Evolutionary conservation across 2,113 vertebrate genomes (phyloP).

Genomic region (Uria lomvia): DNA sequence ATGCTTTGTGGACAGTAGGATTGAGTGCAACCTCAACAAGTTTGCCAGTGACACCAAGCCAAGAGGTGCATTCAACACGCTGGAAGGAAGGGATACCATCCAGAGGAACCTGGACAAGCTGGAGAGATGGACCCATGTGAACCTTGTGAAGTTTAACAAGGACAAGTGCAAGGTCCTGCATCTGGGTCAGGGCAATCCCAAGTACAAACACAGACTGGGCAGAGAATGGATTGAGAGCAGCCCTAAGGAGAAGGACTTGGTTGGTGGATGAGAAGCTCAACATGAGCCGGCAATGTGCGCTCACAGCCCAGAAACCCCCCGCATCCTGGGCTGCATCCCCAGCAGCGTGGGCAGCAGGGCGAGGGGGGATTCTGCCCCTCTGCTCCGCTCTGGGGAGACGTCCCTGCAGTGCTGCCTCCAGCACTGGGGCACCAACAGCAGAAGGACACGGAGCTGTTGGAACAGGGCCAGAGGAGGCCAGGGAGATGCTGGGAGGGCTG

Average conservation of each 20-base stretch:
- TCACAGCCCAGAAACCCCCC: not conserved
- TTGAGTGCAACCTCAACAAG: too few relatives aligned
- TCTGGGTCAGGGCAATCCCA: not conserved
- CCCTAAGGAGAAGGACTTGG: not conserved
- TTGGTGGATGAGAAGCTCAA: not conserved
- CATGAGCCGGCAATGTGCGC: not conserved
- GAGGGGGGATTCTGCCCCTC: not conserved
- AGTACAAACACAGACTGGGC: not conserved
- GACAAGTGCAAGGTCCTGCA: not conserved
- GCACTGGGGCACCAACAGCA: not conserved
- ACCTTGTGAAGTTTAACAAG: not conserved
- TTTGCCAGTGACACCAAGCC: not conserved
- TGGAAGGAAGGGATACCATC: not conserved
- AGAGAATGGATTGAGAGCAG: not conserved
- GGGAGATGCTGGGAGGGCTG: too few relatives aligned
- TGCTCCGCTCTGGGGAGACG: not conserved
- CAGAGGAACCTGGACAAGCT: not conserved
- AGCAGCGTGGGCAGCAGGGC: not conserved
- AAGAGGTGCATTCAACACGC: not conserved
- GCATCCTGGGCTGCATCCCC: not conserved
- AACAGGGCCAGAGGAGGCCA: too few relatives aligned
- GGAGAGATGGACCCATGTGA: not conserved
- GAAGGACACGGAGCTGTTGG: not conserved
- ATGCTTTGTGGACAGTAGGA: not conserved
- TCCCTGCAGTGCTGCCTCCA: not conserved